Conservation (phyloP, 1,140 invertebrate genomes). For the Cotesia chilonis region DNA sequence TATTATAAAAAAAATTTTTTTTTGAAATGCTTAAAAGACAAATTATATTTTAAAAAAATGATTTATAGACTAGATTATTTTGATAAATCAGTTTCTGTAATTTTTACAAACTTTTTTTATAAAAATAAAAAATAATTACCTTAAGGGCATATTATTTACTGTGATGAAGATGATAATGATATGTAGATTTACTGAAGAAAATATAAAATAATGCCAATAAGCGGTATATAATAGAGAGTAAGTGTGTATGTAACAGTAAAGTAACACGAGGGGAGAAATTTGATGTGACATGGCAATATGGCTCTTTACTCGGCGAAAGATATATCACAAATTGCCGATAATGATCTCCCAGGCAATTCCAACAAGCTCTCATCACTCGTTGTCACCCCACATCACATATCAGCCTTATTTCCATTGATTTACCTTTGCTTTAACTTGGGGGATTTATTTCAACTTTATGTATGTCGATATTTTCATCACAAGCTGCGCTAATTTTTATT, state of each 20-base stretch:
- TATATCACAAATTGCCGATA: constrained; percentile 46
- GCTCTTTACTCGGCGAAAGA: not conserved
- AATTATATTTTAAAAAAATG: too few species aligned
- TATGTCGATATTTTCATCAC: constrained; percentile 16
- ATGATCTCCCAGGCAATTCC: constrained; percentile 43
- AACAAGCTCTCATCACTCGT: constrained; percentile 27
- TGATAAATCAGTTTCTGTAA: too few species aligned
- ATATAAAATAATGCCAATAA: too few species aligned
- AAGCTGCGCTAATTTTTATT: not conserved
- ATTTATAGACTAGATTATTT: too few species aligned
- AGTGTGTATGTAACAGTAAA: constrained; percentile 6
- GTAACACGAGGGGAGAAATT: not conserved
- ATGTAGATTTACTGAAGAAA: too few species aligned
- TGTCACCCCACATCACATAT: constrained; percentile 24
- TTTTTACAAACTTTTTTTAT: too few species aligned
- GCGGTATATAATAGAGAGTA: too few species aligned
- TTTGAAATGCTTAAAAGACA: too few species aligned
- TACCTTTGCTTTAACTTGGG: constrained; percentile 31
- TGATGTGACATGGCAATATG: not conserved
- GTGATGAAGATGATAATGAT: too few species aligned
- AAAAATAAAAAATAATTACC: not conserved
- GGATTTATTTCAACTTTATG: too few species aligned
- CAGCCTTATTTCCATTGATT: constrained; percentile 42
- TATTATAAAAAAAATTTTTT: not conserved
- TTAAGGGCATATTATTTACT: not conserved